Evolutionary conservation across 92 coral and sea anemone species (phyloP), one percentile per base, ranked within the genome.

Genomic region (Virgularia gustaviana): DNA sequence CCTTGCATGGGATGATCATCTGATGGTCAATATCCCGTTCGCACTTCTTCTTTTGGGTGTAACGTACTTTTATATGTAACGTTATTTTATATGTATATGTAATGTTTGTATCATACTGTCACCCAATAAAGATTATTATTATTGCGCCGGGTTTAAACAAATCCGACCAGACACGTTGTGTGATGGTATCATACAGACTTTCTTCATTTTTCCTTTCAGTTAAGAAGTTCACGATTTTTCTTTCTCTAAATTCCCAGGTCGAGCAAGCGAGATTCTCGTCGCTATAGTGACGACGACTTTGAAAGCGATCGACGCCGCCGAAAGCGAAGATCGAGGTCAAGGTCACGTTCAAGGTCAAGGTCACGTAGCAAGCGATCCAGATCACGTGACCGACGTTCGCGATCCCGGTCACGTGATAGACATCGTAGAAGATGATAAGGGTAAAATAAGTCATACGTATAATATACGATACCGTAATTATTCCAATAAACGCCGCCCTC

Each of bases 381-480:
- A 39, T 91, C 97, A 55, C 97, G 97, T 81, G 95, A 90, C 16
- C 81, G 94, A 3, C 85, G 86, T 6, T 87, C 87, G 22, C 88
- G 87, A 22, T 52, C 58, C 3, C 58, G 58, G 5, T 52, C 49
- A 22, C 72, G 72, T 2, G 72, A 65, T 0, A 41, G 49, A 24
- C 49, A 65, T 65, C 55, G 72, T 20, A 43, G 72, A 27, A 41
- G 72, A 41, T 52, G n/a, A n/a, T n/a, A n/a, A n/a, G n/a, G n/a
- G n/a, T n/a, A n/a, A n/a, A n/a, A n/a, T n/a, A n/a, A n/a, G n/a
- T n/a, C n/a, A n/a, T n/a, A n/a, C n/a, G n/a, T n/a, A n/a, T n/a
- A n/a, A n/a, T n/a, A n/a, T n/a, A n/a, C n/a, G n/a, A n/a, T n/a
- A n/a, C n/a, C n/a, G n/a, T n/a, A n/a, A n/a, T n/a, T n/a, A n/a